Evolutionary conservation across 2,113 vertebrate species (phyloP).

Genomic region (Sinocyclocheilus maitianheensis): DNA sequence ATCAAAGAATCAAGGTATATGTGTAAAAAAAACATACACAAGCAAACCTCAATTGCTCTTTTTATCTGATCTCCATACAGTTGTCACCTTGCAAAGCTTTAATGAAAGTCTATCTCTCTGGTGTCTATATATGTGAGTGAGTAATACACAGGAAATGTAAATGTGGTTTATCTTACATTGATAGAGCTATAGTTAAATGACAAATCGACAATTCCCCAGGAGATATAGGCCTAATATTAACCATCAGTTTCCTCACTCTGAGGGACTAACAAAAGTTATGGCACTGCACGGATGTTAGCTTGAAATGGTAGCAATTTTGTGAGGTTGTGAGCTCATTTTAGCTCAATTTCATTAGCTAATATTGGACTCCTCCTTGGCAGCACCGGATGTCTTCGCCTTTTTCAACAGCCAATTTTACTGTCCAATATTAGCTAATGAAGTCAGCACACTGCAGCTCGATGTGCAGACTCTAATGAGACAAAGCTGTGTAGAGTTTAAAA

Average conservation of each 20-base stretch:
- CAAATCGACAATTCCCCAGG: neutral
- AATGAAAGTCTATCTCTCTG: neutral
- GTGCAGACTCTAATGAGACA: conserved; percentile 48
- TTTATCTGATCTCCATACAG: conserved; percentile 15
- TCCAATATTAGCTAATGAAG: conserved; percentile 45
- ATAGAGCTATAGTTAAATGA: conserved; percentile 1
- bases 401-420: conserved; percentile 40
- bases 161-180: neutral
- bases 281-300: neutral
- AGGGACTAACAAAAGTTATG: neutral
- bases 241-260: neutral
- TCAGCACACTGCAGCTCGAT: conserved; percentile 37
- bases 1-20: conserved; percentile 39
- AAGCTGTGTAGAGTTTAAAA: conserved; percentile 48
- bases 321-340: conserved; percentile 17
- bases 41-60: conserved; percentile 41
- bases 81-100: neutral
- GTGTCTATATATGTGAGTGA: neutral
- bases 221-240: conserved; percentile 2
- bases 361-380: conserved; percentile 10
- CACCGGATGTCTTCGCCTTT: conserved; percentile 14
- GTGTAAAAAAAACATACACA: conserved; percentile 6
- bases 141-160: neutral
- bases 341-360: conserved; percentile 23
- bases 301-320: conserved; percentile 17